A percentile compares a stretch with the other conserved stretches of the same genome.
phyloP scores from a whole-genome alignment of 2,888 invertebrate species.

The Leptarthrus brevirostris region DNA sequence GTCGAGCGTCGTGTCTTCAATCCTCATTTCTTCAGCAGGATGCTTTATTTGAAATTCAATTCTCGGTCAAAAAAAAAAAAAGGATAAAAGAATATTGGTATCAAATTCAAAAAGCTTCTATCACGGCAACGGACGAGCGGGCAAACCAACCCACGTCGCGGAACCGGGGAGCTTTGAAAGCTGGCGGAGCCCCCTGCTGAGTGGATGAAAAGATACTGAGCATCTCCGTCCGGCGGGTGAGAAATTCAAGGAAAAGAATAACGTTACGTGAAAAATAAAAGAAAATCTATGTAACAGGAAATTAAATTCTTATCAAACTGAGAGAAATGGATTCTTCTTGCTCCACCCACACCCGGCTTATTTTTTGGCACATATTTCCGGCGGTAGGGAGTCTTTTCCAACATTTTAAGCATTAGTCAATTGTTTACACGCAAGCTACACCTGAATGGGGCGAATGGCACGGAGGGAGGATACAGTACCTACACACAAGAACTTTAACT shows the following conservation, averaged over 20 bases:
- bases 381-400: background rate
- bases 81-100: slow-evolving; percentile 31
- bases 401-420: slow-evolving; percentile 45
- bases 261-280: slow-evolving; percentile 49
- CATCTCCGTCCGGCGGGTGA: slow-evolving; percentile 34
- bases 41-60: slow-evolving; percentile 49
- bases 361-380: slow-evolving; percentile 22
- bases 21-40: slow-evolving; percentile 17
- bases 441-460: background rate
- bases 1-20: background rate
- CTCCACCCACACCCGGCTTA: background rate
- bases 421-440: slow-evolving; percentile 51
- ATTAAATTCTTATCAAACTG: slow-evolving; percentile 55
- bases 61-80: slow-evolving; percentile 44
- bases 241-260: slow-evolving; percentile 25
- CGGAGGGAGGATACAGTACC: background rate
- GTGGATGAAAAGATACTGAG: slow-evolving; percentile 1
- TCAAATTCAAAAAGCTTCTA: slow-evolving; percentile 46
- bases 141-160: background rate
- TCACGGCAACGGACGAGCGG: slow-evolving; percentile 10
- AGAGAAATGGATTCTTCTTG: slow-evolving; percentile 48
- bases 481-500: background rate
- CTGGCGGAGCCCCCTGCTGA: background rate
- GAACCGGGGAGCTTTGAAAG: background rate
- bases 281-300: slow-evolving; percentile 54